Evolutionary conservation across 2,113 vertebrate genomes (phyloP).

Genomic region (Misgurnus anguillicaudatus): DNA sequence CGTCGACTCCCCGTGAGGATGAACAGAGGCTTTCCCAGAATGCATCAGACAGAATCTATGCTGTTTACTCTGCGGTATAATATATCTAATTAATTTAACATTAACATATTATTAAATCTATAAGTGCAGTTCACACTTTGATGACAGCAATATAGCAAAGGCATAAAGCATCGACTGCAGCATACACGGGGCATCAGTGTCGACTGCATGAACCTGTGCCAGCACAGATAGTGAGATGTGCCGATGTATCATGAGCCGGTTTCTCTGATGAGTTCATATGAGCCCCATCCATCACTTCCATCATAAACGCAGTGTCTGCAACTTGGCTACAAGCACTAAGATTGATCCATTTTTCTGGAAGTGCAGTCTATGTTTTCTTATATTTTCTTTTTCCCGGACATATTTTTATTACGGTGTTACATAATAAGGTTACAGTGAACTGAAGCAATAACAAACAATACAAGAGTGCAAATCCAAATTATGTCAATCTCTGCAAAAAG

Average conservation of each 20-base stretch:
- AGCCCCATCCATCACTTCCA: slow-evolving; percentile 49
- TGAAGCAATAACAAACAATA: not conserved
- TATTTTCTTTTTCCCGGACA: not conserved
- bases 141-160: not conserved
- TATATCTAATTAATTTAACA: slow-evolving; percentile 13
- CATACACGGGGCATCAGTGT: not conserved
- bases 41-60: not conserved
- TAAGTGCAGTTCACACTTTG: not conserved
- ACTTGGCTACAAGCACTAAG: not conserved
- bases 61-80: not conserved
- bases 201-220: slow-evolving; percentile 2
- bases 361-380: not conserved
- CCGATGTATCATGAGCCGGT: slow-evolving; percentile 40
- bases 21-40: slow-evolving; percentile 13
- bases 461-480: no score
- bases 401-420: not conserved
- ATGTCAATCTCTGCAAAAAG: no score
- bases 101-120: slow-evolving; percentile 6
- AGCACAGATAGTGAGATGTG: slow-evolving; percentile 46
- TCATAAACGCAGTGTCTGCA: slow-evolving; percentile 2
- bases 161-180: not conserved
- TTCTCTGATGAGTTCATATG: slow-evolving; percentile 51
- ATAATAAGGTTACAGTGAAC: not conserved
- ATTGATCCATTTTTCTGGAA: not conserved
- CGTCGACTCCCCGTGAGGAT: slow-evolving; percentile 15